Evolutionary conservation across 2,888 invertebrate genomes (phyloP).

Genomic region (Drosophila subquinaria): DNA sequence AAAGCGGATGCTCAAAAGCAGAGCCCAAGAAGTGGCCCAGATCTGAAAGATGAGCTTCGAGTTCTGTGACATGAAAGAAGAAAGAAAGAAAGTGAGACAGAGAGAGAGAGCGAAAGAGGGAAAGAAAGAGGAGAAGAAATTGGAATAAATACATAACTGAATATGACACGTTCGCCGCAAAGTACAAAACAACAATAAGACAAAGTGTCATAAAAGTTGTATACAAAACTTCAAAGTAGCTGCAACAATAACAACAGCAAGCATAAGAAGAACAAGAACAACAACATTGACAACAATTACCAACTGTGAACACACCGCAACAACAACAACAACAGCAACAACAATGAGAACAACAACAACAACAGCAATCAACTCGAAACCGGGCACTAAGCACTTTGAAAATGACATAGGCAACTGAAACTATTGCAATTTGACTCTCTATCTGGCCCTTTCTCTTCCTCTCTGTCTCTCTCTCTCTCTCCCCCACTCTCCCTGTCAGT

Average conservation of each 20-base stretch:
- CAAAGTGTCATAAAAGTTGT: constrained; percentile 81
- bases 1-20: constrained; percentile 71
- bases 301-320: constrained; percentile 50
- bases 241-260: constrained; percentile 54
- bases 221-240: constrained; percentile 77
- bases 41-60: constrained; percentile 31
- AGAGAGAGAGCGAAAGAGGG: neutral
- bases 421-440: constrained; percentile 56
- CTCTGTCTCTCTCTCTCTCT: neutral
- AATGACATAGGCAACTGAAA: constrained; percentile 77
- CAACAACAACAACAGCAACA: constrained; percentile 31
- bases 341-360: constrained; percentile 24
- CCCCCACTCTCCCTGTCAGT: neutral
- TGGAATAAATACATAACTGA: constrained; percentile 72
- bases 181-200: constrained; percentile 75
- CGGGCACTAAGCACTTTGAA: constrained; percentile 65
- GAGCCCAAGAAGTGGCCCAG: constrained; percentile 49
- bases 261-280: neutral
- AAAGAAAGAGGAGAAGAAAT: constrained; percentile 22
- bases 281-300: constrained; percentile 60
- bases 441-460: neutral
- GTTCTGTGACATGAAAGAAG: neutral
- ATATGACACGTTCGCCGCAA: constrained; percentile 78
- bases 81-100: neutral
- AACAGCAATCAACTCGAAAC: constrained; percentile 44